Evolutionary conservation across 2,888 invertebrate species (phyloP), one percentile per base, ranked within the genome.

Genomic region (Ceratothoa steindachneri): DNA sequence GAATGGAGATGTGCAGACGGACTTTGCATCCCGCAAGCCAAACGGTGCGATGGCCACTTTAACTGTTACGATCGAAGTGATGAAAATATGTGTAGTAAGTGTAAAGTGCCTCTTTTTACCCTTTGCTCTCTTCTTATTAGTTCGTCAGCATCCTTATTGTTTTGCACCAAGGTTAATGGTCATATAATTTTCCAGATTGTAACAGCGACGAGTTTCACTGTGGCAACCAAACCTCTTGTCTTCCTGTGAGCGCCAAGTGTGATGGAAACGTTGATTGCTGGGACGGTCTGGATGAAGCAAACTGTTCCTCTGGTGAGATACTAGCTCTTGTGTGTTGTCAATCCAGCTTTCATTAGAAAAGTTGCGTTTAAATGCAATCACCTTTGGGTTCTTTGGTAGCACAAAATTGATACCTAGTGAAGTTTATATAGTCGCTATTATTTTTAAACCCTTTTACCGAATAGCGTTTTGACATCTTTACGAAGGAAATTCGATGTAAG

Each of bases 61-160:
- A 89, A 92, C 83, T 92, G 92, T 84, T 89, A 89, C 81, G 90
- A 91, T 83, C 87, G 88, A 83, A 89, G 89, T 22, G 91, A 92
- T 84, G 91, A 92, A 85, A 86, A 87, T 82, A 86, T 89, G 82
- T 92, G 91, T 83, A 88, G 91, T 91, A 85, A 86, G 86, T 83
- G 55, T 88, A n/a, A n/a, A n/a, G n/a, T n/a, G n/a, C 76, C 84
- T 91, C 90, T 86, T 77, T 91, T 91, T 82, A 87, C 90, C 83
- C 84, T 89, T 80, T 85, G 86, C 53, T 88, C 88, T 73, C 88
- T 60, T 60, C 2, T n/a, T n/a, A n/a, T n/a, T n/a, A n/a, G n/a
- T n/a, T n/a, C n/a, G n/a, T 7, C 0, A 60, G 19, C 22, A 19
- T 60, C 28, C n/a, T 60, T 15, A 22, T 53, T 7, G 7, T 60